Evolutionary conservation across 2,113 vertebrate genomes (phyloP).

Genomic region (Odontophorus gujanensis): DNA sequence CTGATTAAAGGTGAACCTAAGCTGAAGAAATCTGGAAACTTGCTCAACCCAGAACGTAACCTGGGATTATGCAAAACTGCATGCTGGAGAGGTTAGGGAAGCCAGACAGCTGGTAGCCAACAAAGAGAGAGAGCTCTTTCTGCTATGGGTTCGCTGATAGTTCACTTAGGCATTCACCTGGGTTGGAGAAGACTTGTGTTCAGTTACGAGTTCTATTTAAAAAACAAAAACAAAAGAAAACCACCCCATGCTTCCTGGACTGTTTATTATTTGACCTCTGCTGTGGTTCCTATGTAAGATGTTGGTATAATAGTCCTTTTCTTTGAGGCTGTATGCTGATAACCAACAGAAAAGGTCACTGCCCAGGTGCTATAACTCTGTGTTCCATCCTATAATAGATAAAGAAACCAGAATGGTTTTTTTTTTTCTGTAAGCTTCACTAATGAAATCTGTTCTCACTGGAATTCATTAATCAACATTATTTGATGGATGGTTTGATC

Average conservation of each 20-base stretch:
- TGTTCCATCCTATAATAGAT: neutral
- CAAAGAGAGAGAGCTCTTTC: neutral
- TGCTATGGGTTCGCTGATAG: neutral
- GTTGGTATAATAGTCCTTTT: neutral
- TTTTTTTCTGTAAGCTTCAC: neutral
- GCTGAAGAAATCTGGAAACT: neutral
- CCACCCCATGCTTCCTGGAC: neutral
- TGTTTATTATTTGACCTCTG: neutral
- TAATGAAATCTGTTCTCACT: neutral
- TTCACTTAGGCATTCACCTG: neutral
- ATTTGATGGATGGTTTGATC: constrained; percentile 11
- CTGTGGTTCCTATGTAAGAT: neutral
- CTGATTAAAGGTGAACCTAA: neutral
- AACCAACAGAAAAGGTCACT: neutral
- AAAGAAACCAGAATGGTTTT: neutral
- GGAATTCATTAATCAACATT: neutral
- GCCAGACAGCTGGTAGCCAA: neutral
- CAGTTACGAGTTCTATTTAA: neutral
- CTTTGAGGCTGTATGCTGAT: neutral
- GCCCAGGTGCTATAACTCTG: neutral
- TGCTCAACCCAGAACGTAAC: neutral
- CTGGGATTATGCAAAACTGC: neutral
- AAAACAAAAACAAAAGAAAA: neutral
- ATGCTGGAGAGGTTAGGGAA: neutral
- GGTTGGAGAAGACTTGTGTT: neutral